These are phyloP conservation scores for Aphaenogaster floridana DNA, from an alignment of 1,140 invertebrate species.

Conservation along the genomic window DNA sequence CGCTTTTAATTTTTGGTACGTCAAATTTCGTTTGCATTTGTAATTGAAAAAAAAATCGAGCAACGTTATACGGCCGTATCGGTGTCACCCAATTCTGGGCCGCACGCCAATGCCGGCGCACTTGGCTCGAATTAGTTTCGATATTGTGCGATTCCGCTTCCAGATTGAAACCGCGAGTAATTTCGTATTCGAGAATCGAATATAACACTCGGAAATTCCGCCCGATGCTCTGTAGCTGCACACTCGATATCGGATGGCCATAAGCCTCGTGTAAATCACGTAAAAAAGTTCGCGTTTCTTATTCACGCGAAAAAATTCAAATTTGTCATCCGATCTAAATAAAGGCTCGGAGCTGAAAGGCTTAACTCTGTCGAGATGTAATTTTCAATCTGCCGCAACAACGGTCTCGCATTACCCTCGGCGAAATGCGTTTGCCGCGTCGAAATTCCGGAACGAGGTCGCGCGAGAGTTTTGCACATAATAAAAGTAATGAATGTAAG, in stretches of 20 bases:
- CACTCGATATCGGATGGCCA: neutral
- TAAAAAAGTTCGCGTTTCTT: neutral
- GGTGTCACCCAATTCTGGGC: conserved; percentile 36
- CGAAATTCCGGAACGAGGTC: conserved; percentile 24
- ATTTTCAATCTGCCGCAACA: neutral
- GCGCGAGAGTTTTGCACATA: conserved; percentile 24
- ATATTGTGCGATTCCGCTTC: conserved; percentile 32
- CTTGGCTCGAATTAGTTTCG: conserved; percentile 36
- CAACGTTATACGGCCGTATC: neutral
- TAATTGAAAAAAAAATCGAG: conserved; percentile 46
- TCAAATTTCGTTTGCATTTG: conserved; percentile 61
- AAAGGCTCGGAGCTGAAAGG: neutral
- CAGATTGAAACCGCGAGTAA: conserved; percentile 44
- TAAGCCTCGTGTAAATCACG: neutral
- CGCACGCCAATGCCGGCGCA: neutral
- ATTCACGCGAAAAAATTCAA: neutral
- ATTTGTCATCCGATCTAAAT: conserved; percentile 24
- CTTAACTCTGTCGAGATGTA: conserved; percentile 6
- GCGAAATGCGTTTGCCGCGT: conserved; percentile 8
- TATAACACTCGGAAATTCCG: conserved; percentile 22
- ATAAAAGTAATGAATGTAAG: conserved; percentile 60
- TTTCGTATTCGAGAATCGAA: conserved; percentile 40
- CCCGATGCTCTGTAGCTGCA: neutral
- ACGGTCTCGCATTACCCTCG: neutral
- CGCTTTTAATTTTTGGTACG: conserved; percentile 62